Base-by-base conservation (phyloP, 2,888 invertebrate genomes). In the Sturmia bella region DNA sequence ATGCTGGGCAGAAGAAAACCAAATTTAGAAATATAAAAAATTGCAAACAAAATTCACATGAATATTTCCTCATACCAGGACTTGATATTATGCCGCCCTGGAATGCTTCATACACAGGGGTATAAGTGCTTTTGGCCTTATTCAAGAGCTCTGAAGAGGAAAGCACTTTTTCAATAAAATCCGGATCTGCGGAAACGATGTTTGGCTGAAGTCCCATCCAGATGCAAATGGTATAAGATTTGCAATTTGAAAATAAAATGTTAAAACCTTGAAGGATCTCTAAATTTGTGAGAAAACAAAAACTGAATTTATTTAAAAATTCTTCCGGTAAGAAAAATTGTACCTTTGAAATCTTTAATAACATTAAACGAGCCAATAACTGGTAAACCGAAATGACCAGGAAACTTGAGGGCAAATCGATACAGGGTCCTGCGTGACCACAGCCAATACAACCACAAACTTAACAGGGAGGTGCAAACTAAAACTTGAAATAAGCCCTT, bases 151-250 rank as follows among this genome's bases (percentile, higher is more conserved):
- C 82, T 4, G 81, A 43, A 15, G 85, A 85, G 17, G 85, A 80
- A 0, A 86, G 66, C 24, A 86, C 66, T 50, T 83, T 75, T 52
- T 85, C 84, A 24, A 82, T 75, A 3, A 84, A 43, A 3, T 56
- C 76, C 1, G 85, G 85, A 27, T 86, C 86, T 0, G 72, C 64
- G 2, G 84, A 83, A 7, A 85, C 17, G 7, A 85, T 7, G 11
- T 70, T 56, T 0, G 85, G 84, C 17, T 81, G 50, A 6, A 76
- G 43, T 9, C 86, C 86, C 7, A 83, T 12, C 84, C 84, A 85
- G 15, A 84, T 24, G 59, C 76, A 77, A n/a, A 84, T 54, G 0
- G 78, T 84, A n/a, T 70, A 27, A 6, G 50, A 15, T 32, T 80
- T 77, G 45, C 50, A 78, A 11, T 75, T 72, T 52, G 45, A 24